These are phyloP conservation scores for Trilocha varians DNA, from an alignment of 2,888 invertebrate genomes.

Conservation along the genomic window DNA sequence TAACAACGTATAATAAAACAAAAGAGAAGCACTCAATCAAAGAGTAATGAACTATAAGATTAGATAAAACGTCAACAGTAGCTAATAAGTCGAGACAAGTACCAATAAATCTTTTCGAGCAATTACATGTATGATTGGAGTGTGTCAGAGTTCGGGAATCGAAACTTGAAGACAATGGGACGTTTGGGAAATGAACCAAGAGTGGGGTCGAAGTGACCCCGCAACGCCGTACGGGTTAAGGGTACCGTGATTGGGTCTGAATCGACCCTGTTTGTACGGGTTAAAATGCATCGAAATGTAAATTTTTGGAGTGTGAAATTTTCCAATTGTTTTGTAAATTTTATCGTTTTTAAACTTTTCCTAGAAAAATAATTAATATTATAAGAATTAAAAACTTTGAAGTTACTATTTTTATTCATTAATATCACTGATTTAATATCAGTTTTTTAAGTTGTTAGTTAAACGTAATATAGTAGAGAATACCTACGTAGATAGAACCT, in stretches of 20 bases:
- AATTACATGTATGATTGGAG: constrained; percentile 60
- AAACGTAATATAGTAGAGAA: no score
- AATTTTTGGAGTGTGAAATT: no score
- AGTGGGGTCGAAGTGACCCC: constrained; percentile 28
- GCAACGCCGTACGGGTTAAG: constrained; percentile 1
- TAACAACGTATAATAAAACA: constrained; percentile 47
- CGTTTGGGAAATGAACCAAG: constrained; percentile 52
- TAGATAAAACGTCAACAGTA: constrained; percentile 51
- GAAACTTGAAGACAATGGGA: constrained; percentile 37
- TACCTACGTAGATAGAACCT: no score
- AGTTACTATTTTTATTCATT: no score
- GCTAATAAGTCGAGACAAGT: constrained; percentile 44
- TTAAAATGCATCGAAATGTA: neutral
- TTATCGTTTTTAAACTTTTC: no score
- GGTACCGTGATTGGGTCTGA: neutral
- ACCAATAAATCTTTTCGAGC: constrained; percentile 57
- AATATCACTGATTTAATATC: no score
- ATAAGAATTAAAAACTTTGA: no score
- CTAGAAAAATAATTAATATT: no score
- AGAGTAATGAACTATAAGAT: constrained; percentile 52
- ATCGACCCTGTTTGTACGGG: neutral
- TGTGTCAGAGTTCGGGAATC: constrained; percentile 29
- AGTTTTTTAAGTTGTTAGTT: no score
- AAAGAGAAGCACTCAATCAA: constrained; percentile 49
- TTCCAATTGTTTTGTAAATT: no score